phyloP scores from a whole-genome alignment of 2,113 vertebrate species.

The Cavia aperea region DNA sequence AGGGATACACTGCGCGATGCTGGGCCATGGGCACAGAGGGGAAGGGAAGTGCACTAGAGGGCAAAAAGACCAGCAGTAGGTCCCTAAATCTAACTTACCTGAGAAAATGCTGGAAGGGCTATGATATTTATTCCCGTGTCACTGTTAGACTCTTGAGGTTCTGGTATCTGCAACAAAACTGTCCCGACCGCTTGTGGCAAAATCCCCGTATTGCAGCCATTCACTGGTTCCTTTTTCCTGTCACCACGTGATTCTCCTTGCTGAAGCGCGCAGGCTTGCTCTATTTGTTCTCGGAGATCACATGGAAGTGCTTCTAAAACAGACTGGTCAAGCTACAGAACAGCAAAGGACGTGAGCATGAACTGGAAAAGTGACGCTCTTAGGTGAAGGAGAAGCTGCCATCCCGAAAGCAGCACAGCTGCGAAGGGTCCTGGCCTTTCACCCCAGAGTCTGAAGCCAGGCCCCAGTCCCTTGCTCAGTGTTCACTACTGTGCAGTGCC shows the following conservation, averaged over 20 bases:
- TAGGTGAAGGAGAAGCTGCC: not conserved
- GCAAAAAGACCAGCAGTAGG: not conserved
- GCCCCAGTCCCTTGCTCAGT: not conserved
- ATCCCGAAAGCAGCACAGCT: not conserved
- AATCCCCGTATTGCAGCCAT: constrained; percentile 69
- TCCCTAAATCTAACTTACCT: constrained; percentile 77
- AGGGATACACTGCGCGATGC: rapidly evolving
- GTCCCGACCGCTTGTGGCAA: constrained; percentile 78
- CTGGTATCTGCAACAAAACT: constrained; percentile 88
- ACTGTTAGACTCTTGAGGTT: constrained; percentile 79
- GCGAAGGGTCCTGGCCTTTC: not conserved
- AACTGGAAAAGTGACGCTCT: not conserved
- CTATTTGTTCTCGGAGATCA: constrained; percentile 90
- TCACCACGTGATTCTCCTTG: constrained; percentile 68
- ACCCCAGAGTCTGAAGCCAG: not conserved
- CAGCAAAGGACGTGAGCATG: not conserved
- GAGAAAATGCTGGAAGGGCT: constrained; percentile 92
- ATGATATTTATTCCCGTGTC: constrained; percentile 84
- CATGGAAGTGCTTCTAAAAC: constrained; percentile 91
- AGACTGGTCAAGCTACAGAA: constrained; percentile 87
- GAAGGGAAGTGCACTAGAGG: not conserved
- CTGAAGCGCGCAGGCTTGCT: constrained; percentile 80
- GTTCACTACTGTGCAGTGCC: too few species aligned
- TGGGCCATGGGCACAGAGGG: not conserved
- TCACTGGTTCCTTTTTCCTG: constrained; percentile 73